Evolutionary conservation across 1,140 invertebrate species (phyloP).

Genomic region (Centruroides sculpturatus): DNA sequence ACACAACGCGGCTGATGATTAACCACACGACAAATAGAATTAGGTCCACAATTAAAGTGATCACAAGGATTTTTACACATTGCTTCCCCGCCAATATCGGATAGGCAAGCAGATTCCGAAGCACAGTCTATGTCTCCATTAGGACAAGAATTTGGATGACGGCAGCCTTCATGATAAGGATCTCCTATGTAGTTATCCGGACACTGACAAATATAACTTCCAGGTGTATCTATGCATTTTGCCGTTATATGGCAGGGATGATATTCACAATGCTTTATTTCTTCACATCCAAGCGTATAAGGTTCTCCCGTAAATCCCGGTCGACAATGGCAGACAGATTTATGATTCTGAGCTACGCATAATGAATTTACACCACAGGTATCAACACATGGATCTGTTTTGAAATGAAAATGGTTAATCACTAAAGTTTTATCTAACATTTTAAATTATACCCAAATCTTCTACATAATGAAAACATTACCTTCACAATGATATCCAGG

Average conservation of each 20-base stretch:
- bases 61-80: constrained; percentile 66
- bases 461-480: not conserved
- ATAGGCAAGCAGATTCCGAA: constrained; percentile 50
- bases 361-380: constrained; percentile 69
- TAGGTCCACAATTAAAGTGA: constrained; percentile 54
- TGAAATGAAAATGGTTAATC: constrained; percentile 23
- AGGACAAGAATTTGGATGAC: constrained; percentile 50
- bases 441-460: no score
- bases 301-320: constrained; percentile 32
- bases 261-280: constrained; percentile 41
- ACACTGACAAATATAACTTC: constrained; percentile 55
- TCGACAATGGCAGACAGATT: constrained; percentile 57
- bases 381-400: constrained; percentile 40
- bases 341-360: constrained; percentile 66
- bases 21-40: constrained; percentile 56
- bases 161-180: constrained; percentile 49
- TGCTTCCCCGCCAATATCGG: constrained; percentile 45
- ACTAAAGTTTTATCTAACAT: constrained; percentile 1
- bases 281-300: constrained; percentile 34
- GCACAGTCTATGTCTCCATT: constrained; percentile 60
- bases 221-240: constrained; percentile 48
- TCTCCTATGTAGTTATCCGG: constrained; percentile 58
- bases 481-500: constrained; percentile 50
- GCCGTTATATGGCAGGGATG: constrained; percentile 67
- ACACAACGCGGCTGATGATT: constrained; percentile 56